phyloP scores from a whole-genome alignment of 2,888 invertebrate species.

The Ormia ochracea region DNA sequence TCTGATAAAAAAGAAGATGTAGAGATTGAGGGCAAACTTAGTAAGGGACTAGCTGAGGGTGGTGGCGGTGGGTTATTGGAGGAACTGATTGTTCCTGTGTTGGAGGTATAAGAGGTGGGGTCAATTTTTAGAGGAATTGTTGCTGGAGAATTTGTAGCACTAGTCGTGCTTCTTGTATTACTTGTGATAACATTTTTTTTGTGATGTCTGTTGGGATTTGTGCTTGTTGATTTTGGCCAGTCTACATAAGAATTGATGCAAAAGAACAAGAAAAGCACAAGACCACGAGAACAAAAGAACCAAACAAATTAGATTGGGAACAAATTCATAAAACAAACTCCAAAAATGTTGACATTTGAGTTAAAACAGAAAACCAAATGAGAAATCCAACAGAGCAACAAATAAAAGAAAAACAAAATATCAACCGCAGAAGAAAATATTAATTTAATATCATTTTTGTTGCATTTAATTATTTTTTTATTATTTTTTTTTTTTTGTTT shows the following conservation, averaged over 20 bases:
- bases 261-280: conserved; percentile 41
- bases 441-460: conserved; percentile 5
- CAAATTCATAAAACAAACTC: conserved; percentile 1
- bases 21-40: conserved; percentile 64
- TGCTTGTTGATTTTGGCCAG: conserved; percentile 72
- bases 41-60: conserved; percentile 56
- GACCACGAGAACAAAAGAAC: conserved; percentile 26
- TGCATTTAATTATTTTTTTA: no score
- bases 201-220: conserved; percentile 54
- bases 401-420: conserved; percentile 9
- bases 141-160: conserved; percentile 59
- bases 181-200: conserved; percentile 46
- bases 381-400: conserved; percentile 19
- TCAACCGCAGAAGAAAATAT: neutral
- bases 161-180: conserved; percentile 57
- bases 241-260: conserved; percentile 65
- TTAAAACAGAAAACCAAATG: conserved; percentile 2
- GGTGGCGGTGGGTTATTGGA: conserved; percentile 33
- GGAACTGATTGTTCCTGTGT: conserved; percentile 36
- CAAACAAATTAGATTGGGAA: conserved; percentile 6
- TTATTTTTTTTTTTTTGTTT: no score
- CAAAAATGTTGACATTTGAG: conserved; percentile 7
- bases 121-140: conserved; percentile 2
- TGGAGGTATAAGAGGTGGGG: conserved; percentile 31
- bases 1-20: conserved; percentile 73